Base-by-base conservation (phyloP, 2,888 invertebrate species). In the Salticus scenicus region DNA sequence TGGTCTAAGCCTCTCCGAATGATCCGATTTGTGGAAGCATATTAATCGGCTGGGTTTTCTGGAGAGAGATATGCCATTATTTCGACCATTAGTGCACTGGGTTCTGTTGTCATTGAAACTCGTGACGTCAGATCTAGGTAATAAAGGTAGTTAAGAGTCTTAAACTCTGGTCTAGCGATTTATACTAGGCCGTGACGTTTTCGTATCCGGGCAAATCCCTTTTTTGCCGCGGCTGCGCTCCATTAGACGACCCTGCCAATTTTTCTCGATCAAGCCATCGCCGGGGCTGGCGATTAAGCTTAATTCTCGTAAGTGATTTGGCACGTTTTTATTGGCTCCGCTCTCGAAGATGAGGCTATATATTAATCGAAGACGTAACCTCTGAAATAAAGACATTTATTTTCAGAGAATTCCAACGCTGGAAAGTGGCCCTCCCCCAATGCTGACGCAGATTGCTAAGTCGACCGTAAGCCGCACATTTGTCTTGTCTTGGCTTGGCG, bases 251-350 rank as follows among this genome's bases (percentile, higher is more conserved):
- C 75, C 75, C 75, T 64, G 79, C 85, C 85, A 86, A 86, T 86
- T 86, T 86, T 86, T 86, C 85, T 86, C 85, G 85, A 86, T 86
- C 85, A 85, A 75, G 71, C 79, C 75, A 67, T 79, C 79, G 74
- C 70, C 85, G 85, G 66, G 73, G 79, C 79, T 64, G 85, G 85
- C 85, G 85, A 86, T 86, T 86, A 86, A 86, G 85, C 80, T 86
- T 86, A 86, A 86, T 86, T 86, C 85, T 86, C 85, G 80, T 86
- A 86, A 86, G 85, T 86, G 85, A 86, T 86, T 80, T 80, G 85
- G 85, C 80, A 86, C 85, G 80, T 86, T 86, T 86, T 86, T 86
- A 86, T 86, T 86, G 85, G 85, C 80, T 86, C 85, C 79, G 80
- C 71, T 80, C 85, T 70, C 76, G 71, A 66, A 67, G 85, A 86